These are phyloP conservation scores for Caenorhabditis sulstoni DNA, from an alignment of 2,888 invertebrate genomes.

Conservation along the genomic window DNA sequence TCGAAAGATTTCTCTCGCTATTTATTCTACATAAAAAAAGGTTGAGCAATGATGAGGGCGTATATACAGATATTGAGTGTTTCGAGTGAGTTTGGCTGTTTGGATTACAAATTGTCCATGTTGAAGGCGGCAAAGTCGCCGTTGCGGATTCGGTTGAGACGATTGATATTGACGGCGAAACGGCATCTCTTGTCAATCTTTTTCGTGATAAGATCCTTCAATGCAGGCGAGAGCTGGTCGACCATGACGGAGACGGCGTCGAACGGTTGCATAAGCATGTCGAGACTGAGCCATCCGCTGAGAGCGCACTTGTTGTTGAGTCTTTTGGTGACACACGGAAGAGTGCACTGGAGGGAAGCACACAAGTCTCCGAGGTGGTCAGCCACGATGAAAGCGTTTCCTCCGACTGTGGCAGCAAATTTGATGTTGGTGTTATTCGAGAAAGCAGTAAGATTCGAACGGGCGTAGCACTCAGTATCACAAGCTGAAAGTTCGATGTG, in stretches of 20 bases:
- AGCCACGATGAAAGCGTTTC: constrained; percentile 62
- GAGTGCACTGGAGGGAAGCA: constrained; percentile 60
- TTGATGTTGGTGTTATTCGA: constrained; percentile 53
- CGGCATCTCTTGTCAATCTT: constrained; percentile 64
- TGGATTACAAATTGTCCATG: constrained; percentile 16
- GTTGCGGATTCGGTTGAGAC: constrained; percentile 61
- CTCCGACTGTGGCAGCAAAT: constrained; percentile 62
- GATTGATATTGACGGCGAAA: constrained; percentile 53
- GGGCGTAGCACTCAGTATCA: constrained; percentile 57
- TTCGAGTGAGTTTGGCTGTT: background rate
- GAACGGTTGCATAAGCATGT: constrained; percentile 65
- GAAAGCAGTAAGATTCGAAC: constrained; percentile 59
- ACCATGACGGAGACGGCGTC: constrained; percentile 59
- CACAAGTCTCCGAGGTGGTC: constrained; percentile 63
- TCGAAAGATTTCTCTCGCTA: background rate
- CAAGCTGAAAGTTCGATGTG: constrained; percentile 51
- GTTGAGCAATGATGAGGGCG: too few relatives aligned
- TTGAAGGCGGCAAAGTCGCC: constrained; percentile 61
- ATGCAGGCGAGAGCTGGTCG: constrained; percentile 42
- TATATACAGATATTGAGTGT: background rate
- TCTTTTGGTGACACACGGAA: constrained; percentile 60
- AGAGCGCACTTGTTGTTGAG: constrained; percentile 59
- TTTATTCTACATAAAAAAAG: constrained; percentile 21
- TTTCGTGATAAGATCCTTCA: constrained; percentile 52
- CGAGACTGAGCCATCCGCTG: constrained; percentile 66